Evolutionary conservation across 2,113 vertebrate species (phyloP).

Genomic region (Furnarius figulus): DNA sequence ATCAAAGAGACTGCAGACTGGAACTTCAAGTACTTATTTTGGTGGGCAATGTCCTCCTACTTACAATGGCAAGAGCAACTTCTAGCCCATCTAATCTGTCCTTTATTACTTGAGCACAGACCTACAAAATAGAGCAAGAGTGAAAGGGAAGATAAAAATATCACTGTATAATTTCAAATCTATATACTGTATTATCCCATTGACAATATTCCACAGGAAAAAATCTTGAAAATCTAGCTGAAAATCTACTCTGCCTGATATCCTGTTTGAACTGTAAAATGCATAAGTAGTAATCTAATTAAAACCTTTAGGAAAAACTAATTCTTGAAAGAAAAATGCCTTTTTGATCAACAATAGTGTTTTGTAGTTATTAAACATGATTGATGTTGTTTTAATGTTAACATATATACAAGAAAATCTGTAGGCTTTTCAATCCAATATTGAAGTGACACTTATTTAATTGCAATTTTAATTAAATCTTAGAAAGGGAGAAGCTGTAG

Average conservation of each 20-base stretch:
- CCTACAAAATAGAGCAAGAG: not conserved
- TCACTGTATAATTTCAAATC: not conserved
- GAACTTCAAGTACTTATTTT: not conserved
- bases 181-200: not conserved
- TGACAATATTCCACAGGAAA: not conserved
- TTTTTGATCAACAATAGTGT: not conserved
- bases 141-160: not conserved
- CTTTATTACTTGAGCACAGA: not conserved
- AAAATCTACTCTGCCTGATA: not conserved
- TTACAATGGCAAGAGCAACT: not conserved
- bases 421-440: not conserved
- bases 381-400: not conserved
- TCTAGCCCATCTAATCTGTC: not conserved
- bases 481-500: not conserved
- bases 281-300: not conserved
- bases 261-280: not conserved
- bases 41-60: not conserved
- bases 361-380: not conserved
- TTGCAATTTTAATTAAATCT: not conserved
- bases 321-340: not conserved
- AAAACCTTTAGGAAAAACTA: not conserved
- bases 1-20: not conserved
- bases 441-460: not conserved
- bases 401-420: not conserved
- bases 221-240: not conserved